Evolutionary conservation across 2,113 vertebrate species (phyloP).

Genomic region (Peromyscus polionotus): DNA sequence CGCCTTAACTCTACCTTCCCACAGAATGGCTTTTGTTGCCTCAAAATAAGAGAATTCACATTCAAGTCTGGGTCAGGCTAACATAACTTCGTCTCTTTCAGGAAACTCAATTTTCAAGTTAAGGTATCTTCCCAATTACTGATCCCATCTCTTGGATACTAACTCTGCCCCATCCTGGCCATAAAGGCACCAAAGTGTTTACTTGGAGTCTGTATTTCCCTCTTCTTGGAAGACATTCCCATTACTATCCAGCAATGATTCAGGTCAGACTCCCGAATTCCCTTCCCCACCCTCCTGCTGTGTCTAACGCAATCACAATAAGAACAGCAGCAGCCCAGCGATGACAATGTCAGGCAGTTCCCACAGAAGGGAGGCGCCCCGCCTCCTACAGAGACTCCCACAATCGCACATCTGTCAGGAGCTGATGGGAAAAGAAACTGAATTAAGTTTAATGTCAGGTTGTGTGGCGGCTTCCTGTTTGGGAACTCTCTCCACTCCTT

Average conservation of each 20-base stretch:
- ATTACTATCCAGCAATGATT: slow-evolving; percentile 48
- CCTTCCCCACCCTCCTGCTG: slow-evolving; percentile 28
- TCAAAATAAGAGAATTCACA: slow-evolving; percentile 9
- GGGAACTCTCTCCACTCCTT: slow-evolving; percentile 73
- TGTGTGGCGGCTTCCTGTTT: slow-evolving; percentile 72
- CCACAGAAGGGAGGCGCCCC: slow-evolving; percentile 46
- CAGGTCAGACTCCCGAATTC: background rate
- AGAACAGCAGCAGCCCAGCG: slow-evolving; percentile 4
- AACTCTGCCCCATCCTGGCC: background rate
- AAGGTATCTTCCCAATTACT: slow-evolving; percentile 32
- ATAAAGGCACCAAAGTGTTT: slow-evolving; percentile 22
- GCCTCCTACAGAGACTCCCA: slow-evolving; percentile 57
- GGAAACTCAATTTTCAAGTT: slow-evolving; percentile 38
- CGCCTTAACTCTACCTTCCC: background rate
- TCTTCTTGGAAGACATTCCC: slow-evolving; percentile 37
- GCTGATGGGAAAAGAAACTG: slow-evolving; percentile 75
- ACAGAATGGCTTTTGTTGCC: background rate
- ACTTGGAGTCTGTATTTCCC: slow-evolving; percentile 15
- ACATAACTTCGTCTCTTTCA: background rate
- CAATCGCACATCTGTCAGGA: slow-evolving; percentile 67
- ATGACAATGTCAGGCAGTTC: slow-evolving; percentile 66
- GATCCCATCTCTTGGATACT: background rate
- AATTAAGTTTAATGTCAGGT: slow-evolving; percentile 78
- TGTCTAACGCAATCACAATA: slow-evolving; percentile 67
- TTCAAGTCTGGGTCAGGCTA: slow-evolving; percentile 4